Evolutionary conservation across 2,888 invertebrate genomes (phyloP), one percentile per base, ranked within the genome.

Genomic region (Agrochola macilenta): DNA sequence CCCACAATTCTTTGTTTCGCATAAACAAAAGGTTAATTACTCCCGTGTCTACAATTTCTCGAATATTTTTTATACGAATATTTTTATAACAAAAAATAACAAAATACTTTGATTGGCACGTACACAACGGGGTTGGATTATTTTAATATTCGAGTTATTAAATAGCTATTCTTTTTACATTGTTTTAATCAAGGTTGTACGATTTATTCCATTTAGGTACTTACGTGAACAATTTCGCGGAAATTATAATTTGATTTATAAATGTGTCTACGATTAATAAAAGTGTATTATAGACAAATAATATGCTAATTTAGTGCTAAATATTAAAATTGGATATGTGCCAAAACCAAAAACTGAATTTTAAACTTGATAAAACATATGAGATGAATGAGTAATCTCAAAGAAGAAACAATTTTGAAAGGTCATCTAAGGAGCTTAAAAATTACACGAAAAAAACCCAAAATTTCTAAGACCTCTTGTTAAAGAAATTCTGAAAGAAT

Each of bases 21-120:
- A 66, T 39, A 72, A 66, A 78, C 74, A 86, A 86, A 85, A 70
- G 83, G 64, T 82, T 82, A 68, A 85, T 83, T 85, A 82, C 72
- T 69, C 79, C 12, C 64, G 49, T 54, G 64, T 69, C 70, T 30
- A 82, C 85, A 83, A 58, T 23, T 52, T 54, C 12, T 58, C 68
- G 66, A 69, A 86, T 85, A 83, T 71, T 78, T 82, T 76, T 70
- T 0, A 43, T 23, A 39, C 9, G 39, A 70, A 76, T 64, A 65
- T 70, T 60, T 81, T 81, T 68, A 35, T 8, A 20, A 35, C 12
- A 43, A 63, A 66, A 69, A 46, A 58, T 30, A 26, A 30, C 17
- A 5, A 35, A 63, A 57, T 74, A 58, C 49, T 85, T 77, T 83
- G 86, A 83, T 85, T 74, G 83, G 60, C 78, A 85, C 39, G 78